phyloP scores from a whole-genome alignment of 2,797 vertebrate species.

The Enteromius mattozi region DNA sequence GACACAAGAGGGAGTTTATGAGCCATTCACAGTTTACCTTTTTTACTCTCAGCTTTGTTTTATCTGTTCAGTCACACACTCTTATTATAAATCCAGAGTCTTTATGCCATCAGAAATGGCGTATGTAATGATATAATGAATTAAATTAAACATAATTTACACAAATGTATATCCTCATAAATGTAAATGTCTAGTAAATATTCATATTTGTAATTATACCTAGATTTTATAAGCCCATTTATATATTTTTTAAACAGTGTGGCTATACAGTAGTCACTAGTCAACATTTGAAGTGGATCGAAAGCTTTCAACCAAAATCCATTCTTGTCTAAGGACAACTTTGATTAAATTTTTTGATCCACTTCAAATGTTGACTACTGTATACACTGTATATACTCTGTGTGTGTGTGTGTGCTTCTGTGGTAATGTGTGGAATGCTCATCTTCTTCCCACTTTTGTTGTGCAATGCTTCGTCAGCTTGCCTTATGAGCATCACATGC shows the following conservation, averaged over 20 bases:
- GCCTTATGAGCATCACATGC: not conserved
- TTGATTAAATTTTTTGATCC: too few relatives aligned
- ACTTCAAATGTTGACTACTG: too few relatives aligned
- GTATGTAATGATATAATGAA: not conserved
- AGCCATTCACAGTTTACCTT: not conserved
- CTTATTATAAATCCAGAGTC: not conserved
- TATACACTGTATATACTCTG: not conserved
- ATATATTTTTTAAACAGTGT: too few relatives aligned
- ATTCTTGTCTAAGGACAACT: too few relatives aligned
- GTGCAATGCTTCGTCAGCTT: not conserved
- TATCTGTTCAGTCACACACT: not conserved
- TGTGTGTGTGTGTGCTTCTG: not conserved
- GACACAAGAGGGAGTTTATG: constrained; percentile 6
- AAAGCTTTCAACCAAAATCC: too few relatives aligned
- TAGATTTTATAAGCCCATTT: not conserved
- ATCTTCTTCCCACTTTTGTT: not conserved
- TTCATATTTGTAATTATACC: not conserved
- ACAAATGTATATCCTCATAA: not conserved
- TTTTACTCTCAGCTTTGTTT: not conserved
- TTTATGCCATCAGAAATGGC: not conserved
- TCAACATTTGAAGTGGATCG: too few relatives aligned
- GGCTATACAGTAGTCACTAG: not conserved
- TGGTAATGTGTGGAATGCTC: not conserved
- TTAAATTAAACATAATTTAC: not conserved
- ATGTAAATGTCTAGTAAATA: not conserved